A percentile compares a stretch with the other conserved stretches of the same genome.
These are phyloP conservation scores for Drosophila lutescens DNA, from an alignment of 2,888 invertebrate species.

Conservation along the genomic window DNA sequence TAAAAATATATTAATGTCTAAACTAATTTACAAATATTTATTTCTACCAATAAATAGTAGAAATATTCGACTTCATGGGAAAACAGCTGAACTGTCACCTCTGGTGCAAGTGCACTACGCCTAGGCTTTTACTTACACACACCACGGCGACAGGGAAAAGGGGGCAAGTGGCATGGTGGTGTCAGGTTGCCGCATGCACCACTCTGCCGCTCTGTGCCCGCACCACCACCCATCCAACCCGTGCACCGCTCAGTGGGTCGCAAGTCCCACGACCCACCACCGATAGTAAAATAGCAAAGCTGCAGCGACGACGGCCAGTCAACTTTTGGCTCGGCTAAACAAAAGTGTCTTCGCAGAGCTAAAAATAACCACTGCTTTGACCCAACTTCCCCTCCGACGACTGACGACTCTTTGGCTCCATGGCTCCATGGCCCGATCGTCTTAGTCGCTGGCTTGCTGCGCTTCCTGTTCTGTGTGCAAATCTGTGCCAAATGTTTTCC, in stretches of 20 bases:
- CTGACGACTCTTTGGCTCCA: background rate
- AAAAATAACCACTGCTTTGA: conserved; percentile 43
- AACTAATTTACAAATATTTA: no score
- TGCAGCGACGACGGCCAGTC: conserved; percentile 41
- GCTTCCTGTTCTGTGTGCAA: conserved; percentile 66
- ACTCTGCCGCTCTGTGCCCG: conserved; percentile 6
- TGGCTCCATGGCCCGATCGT: conserved; percentile 31
- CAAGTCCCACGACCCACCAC: conserved; percentile 41
- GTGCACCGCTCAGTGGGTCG: conserved; percentile 29
- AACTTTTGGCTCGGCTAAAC: conserved; percentile 48
- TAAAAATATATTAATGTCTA: no score
- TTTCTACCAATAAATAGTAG: background rate
- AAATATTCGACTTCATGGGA: background rate
- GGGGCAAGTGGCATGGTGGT: conserved; percentile 43
- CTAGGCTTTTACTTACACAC: conserved; percentile 41
- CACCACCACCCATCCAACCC: conserved; percentile 2
- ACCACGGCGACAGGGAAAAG: conserved; percentile 6
- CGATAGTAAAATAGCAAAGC: conserved; percentile 6
- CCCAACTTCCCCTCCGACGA: conserved; percentile 16
- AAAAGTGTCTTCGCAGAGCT: conserved; percentile 42
- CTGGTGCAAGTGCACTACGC: conserved; percentile 54
- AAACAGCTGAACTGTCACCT: conserved; percentile 24
- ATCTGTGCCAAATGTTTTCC: conserved; percentile 68
- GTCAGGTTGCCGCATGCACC: conserved; percentile 45
- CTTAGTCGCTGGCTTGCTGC: conserved; percentile 31